Base-by-base conservation (phyloP, 2,113 vertebrate genomes). In the Dipodomys ordii region DNA sequence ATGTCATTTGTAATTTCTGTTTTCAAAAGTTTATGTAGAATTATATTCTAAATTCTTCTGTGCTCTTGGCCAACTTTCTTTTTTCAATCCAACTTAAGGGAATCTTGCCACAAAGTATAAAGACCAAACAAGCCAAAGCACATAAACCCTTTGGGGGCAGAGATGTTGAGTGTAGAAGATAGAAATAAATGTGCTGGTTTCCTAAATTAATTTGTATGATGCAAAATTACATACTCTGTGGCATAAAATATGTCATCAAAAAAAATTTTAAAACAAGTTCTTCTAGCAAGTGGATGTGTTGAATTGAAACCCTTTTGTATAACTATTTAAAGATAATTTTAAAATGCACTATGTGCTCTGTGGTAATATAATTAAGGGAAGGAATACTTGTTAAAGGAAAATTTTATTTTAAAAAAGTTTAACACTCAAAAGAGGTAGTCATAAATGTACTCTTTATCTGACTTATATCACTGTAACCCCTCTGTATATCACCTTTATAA, bases 191-290 rank as follows among this genome's bases (percentile, higher is more conserved):
- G 3, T 76, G n/a, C 18, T 25, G 10, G 28, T 7, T 79, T 89
- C 85, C 64, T 90, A 67, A 92, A 81, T 73, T 91, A 83, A 96
- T 90, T 2, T 74, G 9, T 22, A 88, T 22, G n/a, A 27, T 20
- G 35, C 23, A 72, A 92, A 93, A 86, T 49, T 72, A 76, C 2
- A 69, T 62, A 46, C 8, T 62, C 27, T 60, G 22, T 80, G 18
- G 23, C 49, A 93, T 73, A 32, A 94, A 92, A 22, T 89, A 65
- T 53, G 35, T 72, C 68, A 91, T 64, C 46, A 84, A 89, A 94
- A 81, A n/a, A 53, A 85, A 77, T 88, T 82, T 57, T 18, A 57
- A 49, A 57, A 57, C 53, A 57, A 57, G 53, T 57, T 57, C 53
- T 57, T 57, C 11, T 57, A 57, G 53, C 53, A 57, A 57, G 15